Base-by-base conservation (phyloP, 1,140 invertebrate genomes). In the Centruroides vittatus region DNA sequence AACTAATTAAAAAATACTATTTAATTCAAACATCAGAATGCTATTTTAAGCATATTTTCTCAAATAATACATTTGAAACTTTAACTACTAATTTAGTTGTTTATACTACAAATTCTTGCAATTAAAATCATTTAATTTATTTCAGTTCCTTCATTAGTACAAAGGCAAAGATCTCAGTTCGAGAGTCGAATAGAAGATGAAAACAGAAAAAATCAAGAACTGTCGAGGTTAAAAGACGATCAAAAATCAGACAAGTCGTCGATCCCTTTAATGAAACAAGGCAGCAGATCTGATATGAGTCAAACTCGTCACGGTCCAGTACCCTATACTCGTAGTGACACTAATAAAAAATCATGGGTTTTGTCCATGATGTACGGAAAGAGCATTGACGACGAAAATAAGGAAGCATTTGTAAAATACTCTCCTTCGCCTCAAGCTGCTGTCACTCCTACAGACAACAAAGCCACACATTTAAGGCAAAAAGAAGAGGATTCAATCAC, bases 341-440 rank as follows among this genome's bases (percentile, higher is more conserved):
- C 70, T 51, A 70, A 74, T 59, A 83, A 84, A 70, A 80, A 82
- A 67, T 79, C 84, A 2, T 86, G 83, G 84, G 71, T 78, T 65
- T 66, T 77, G 53, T 78, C 77, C 46, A 76, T 75, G 71, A 75
- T 76, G 68, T 79, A 81, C 58, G 61, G 57, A 5, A 68, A 69
- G 54, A 67, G 61, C 10, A 52, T 53, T 6, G 66, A 65, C 10
- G 53, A 58, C 36, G 35, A 47, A 10, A 51, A 47, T 11, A 34
- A 35, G 61, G 50, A 13, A 12, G 13, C 34, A 10, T 34, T 35
- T 4, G 35, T 35, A 4, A 13, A 23, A 23, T 23, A 23, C 23
- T 41, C 41, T 41, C 41, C 41, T 6, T 41, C 41, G 5, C 41
- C 8, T 5, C 41, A 41, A 0, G 0, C 41, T 6, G 8, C 41